Conservation (phyloP, 1,140 invertebrate genomes). For the Dreissena polymorpha region DNA sequence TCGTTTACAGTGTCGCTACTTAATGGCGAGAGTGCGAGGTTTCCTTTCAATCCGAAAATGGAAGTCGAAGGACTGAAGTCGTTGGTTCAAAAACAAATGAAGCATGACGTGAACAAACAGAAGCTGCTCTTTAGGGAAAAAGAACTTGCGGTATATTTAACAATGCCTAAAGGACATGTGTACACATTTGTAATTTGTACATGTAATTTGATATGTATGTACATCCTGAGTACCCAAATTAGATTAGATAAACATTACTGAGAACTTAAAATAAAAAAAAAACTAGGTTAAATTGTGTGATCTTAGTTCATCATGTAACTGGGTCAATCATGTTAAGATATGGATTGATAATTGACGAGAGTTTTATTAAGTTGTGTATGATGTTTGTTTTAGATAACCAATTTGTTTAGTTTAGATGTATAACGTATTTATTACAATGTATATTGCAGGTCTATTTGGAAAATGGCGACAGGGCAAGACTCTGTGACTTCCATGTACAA, state of each 20-base stretch:
- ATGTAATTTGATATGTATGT: background rate
- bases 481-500: slow-evolving; percentile 57
- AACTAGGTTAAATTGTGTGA: no score
- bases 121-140: slow-evolving; percentile 54
- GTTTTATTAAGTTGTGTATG: no score
- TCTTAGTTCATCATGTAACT: no score
- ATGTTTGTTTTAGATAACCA: background rate
- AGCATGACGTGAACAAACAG: slow-evolving; percentile 53
- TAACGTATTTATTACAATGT: background rate
- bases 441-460: slow-evolving; percentile 46
- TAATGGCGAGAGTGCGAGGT: slow-evolving; percentile 49
- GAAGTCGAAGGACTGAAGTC: slow-evolving; percentile 49
- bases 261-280: no score
- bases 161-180: background rate
- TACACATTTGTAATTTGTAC: background rate
- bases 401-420: background rate
- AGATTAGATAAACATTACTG: background rate
- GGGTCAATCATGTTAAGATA: no score
- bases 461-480: slow-evolving; percentile 18
- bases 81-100: slow-evolving; percentile 39
- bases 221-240: background rate
- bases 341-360: no score
- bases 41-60: slow-evolving; percentile 50
- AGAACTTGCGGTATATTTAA: slow-evolving; percentile 56
- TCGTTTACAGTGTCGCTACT: slow-evolving; percentile 53